Conservation (phyloP, 2,797 vertebrate species). For the Chrosomus eos region DNA sequence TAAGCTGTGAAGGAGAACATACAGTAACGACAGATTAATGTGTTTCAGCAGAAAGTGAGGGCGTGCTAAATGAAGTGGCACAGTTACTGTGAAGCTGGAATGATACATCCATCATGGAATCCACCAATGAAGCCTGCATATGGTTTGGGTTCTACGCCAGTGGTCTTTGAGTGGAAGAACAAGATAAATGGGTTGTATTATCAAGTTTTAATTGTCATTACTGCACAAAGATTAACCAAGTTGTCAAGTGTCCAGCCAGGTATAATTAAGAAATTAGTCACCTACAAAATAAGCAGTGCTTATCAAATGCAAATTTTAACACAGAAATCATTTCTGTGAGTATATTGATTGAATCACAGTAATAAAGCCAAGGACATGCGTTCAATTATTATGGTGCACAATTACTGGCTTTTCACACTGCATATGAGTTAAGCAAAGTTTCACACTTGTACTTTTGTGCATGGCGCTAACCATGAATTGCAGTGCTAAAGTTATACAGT, state of each 20-base stretch:
- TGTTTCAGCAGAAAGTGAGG: slow-evolving; percentile 47
- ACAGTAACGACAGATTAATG: slow-evolving; percentile 50
- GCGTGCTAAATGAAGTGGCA: slow-evolving; percentile 52
- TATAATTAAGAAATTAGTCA: slow-evolving; percentile 37
- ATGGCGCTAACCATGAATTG: neutral
- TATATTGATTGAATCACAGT: neutral
- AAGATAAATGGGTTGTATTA: slow-evolving; percentile 55
- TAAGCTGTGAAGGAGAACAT: slow-evolving; percentile 59
- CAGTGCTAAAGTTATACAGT: slow-evolving; percentile 8
- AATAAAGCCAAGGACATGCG: neutral
- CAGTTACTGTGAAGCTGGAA: neutral
- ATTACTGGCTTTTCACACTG: neutral
- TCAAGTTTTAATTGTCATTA: slow-evolving; percentile 55
- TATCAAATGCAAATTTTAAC: slow-evolving; percentile 10
- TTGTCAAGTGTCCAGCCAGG: slow-evolving; percentile 29
- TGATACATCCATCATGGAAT: slow-evolving; percentile 38
- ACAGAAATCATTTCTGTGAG: neutral
- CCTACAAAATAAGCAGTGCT: neutral
- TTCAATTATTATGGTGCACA: neutral
- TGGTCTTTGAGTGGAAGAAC: slow-evolving; percentile 28
- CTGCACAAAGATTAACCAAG: slow-evolving; percentile 24
- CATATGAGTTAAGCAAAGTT: neutral
- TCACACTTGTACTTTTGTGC: neutral
- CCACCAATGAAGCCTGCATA: slow-evolving; percentile 34
- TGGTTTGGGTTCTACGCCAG: slow-evolving; percentile 33